Conservation (phyloP, 2,113 vertebrate genomes). For the Anarhynchus alexandrinus region DNA sequence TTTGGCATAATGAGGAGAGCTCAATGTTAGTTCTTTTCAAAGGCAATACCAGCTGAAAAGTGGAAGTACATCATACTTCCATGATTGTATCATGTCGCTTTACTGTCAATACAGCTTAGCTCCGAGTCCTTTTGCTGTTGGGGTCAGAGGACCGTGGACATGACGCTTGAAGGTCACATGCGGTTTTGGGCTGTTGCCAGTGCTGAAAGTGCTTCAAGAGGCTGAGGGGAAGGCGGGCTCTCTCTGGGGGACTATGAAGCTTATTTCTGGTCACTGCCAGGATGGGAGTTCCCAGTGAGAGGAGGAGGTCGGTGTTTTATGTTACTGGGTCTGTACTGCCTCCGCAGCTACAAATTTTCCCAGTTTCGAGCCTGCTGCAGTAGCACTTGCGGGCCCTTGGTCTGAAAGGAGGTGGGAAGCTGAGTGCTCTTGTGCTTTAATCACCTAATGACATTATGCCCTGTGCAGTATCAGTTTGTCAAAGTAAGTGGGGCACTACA, state of each 20-base stretch:
- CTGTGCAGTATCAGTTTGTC: conserved; percentile 52
- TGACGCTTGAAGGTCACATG: neutral
- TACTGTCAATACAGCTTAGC: neutral
- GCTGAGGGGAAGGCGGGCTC: neutral
- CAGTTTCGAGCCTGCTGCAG: neutral
- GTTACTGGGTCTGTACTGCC: neutral
- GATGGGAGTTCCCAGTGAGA: neutral
- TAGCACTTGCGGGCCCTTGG: neutral
- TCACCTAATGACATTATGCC: conserved; percentile 55
- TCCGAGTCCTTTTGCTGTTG: neutral
- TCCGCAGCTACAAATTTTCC: neutral
- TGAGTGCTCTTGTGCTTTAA: conserved; percentile 26
- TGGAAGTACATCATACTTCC: neutral
- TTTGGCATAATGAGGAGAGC: neutral
- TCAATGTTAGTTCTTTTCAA: neutral
- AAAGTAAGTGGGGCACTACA: conserved; percentile 35
- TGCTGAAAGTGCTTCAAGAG: neutral
- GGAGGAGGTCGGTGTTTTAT: neutral
- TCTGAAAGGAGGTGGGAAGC: conserved; percentile 8
- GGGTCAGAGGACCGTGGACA: fast-evolving
- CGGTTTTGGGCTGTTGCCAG: neutral
- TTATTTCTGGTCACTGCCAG: neutral
- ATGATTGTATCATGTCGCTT: neutral
- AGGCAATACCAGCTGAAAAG: neutral
- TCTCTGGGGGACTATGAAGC: neutral